Conservation (phyloP, 2,888 invertebrate genomes). For the Epinotia brunnichana region DNA sequence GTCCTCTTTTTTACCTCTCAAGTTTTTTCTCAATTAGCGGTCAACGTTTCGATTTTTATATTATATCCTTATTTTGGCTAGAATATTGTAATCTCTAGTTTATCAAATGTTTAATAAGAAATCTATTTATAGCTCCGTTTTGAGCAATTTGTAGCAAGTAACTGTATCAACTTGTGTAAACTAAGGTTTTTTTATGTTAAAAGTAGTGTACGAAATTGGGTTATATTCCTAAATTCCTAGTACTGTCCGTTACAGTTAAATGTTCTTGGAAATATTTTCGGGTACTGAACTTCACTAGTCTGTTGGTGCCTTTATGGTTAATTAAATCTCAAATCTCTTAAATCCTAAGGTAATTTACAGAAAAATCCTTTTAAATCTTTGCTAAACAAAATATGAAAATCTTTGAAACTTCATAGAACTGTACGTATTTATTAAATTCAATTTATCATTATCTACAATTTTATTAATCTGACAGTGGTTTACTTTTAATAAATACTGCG, state of each 20-base stretch:
- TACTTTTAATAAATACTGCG: background rate
- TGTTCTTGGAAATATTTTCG: background rate
- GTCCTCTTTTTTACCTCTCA: background rate
- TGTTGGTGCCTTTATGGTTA: background rate
- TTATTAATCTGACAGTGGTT: background rate
- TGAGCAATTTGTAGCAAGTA: conserved; percentile 15
- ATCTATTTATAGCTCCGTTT: conserved; percentile 22
- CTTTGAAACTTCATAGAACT: too few species aligned
- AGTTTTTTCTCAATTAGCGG: too few species aligned
- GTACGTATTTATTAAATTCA: background rate
- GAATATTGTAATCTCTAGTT: conserved; percentile 1
- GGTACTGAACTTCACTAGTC: background rate
- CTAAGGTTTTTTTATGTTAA: conserved; percentile 3
- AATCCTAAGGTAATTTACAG: too few species aligned
- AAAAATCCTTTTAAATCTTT: background rate
- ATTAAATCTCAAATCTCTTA: too few species aligned
- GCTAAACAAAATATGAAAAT: background rate
- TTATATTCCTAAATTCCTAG: background rate
- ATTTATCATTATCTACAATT: background rate
- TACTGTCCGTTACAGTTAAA: background rate
- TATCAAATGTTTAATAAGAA: background rate
- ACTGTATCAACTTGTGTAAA: conserved; percentile 7
- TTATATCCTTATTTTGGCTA: background rate
- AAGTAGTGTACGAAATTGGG: background rate
- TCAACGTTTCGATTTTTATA: background rate